Base-by-base conservation (phyloP, 1,140 invertebrate species). In the Holotrichia oblita region DNA sequence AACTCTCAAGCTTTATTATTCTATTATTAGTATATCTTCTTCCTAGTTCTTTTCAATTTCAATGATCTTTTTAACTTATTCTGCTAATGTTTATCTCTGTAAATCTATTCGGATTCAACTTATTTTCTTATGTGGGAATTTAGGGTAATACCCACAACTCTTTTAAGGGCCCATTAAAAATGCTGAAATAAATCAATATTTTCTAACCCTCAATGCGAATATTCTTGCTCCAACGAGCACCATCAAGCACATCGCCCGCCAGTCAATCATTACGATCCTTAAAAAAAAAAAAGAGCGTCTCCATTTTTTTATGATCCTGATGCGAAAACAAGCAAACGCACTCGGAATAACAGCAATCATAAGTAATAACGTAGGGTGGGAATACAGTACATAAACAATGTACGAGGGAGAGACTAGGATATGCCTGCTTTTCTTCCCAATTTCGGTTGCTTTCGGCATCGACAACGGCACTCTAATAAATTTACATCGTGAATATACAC, bases 311-410 rank as follows among this genome's bases (percentile, higher is more conserved):
- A 27, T 20, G 27, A 34, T 24, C 41, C n/a, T 74, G 40, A 40
- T 8, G 34, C 40, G 34, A 27, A 44, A 44, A 74, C 73, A 74
- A 74, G 40, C 41, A 74, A 74, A 74, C 20, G 73, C 73, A 74
- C 73, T 74, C 73, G 73, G 41, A 74, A 74, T 74, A 74, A 74
- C 20, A 41, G 41, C 73, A 74, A 74, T 74, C 17, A 69, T 69
- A 74, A 74, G 22, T 74, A 74, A 41, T 41, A 3, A n/a, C 34
- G 34, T 12, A 41, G 73, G 61, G 61, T 10, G 27, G 12, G 20
- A 2, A 22, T 55, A 55, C 14, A 22, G 20, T 27, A 27, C 22
- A 69, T 69, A 69, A 69, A 69, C 61, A 69, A 69, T 24, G 22
- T 34, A 34, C 8, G 61, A 69, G 61, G 61, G 61, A 22, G 12